These are phyloP conservation scores for Saguinus imperator DNA, from an alignment of 2,113 vertebrate genomes.

Conservation along the genomic window DNA sequence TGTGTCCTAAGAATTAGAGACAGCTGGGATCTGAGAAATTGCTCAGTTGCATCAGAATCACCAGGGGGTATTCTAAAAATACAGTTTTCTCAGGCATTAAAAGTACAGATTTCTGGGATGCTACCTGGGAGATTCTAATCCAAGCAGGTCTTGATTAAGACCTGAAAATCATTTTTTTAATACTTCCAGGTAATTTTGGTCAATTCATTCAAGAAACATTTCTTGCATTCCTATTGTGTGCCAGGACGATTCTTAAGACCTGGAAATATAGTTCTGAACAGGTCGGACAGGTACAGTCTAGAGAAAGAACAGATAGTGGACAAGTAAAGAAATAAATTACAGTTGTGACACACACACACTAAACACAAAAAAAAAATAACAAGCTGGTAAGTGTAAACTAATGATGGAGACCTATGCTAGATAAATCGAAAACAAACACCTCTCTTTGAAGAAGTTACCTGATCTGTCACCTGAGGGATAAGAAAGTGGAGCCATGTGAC, in stretches of 20 bases:
- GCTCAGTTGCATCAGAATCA: neutral
- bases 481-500: neutral
- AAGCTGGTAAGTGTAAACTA: neutral
- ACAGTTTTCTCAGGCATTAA: neutral
- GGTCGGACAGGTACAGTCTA: neutral
- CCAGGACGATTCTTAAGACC: neutral
- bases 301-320: neutral
- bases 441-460: neutral
- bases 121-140: neutral
- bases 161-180: neutral
- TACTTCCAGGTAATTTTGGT: neutral
- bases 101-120: neutral
- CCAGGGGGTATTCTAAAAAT: neutral
- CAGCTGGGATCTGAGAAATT: neutral
- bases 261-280: neutral
- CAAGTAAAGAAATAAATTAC: neutral
- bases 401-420: neutral
- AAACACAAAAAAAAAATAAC: neutral
- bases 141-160: neutral
- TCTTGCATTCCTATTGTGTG: neutral
- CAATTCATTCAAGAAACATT: neutral
- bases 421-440: neutral
- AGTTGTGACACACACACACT: neutral
- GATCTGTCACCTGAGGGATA: neutral
- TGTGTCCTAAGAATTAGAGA: neutral